Evolutionary conservation across 2,888 invertebrate genomes (phyloP).

Genomic region (Cerastoderma edule): DNA sequence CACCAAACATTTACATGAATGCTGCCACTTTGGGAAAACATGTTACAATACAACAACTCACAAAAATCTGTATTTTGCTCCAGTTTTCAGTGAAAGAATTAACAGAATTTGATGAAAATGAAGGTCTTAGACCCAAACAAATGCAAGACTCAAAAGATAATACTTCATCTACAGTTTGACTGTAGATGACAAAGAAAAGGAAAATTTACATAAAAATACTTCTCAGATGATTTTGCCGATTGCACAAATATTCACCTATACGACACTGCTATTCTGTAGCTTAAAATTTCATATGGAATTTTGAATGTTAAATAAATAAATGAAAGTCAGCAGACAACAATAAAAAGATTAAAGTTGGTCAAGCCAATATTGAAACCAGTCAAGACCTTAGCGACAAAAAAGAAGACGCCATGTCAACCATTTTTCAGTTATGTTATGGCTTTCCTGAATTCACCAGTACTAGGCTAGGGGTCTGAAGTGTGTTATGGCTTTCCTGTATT

Average conservation of each 20-base stretch:
- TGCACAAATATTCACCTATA: background rate
- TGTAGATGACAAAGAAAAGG: slow-evolving; percentile 43
- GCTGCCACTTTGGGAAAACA: slow-evolving; percentile 28
- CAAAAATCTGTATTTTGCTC: slow-evolving; percentile 52
- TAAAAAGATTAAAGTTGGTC: no score
- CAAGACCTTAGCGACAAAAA: no score
- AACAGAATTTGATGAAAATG: slow-evolving; percentile 40
- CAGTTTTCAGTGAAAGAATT: slow-evolving; percentile 30
- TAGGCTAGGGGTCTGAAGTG: no score
- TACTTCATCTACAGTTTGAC: slow-evolving; percentile 48
- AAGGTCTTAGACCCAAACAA: slow-evolving; percentile 63
- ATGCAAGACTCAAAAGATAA: slow-evolving; percentile 50
- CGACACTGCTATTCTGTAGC: slow-evolving; percentile 6
- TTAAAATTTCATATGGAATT: background rate
- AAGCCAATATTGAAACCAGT: no score
- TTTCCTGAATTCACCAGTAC: no score
- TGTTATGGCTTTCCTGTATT: no score
- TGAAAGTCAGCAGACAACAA: slow-evolving; percentile 8
- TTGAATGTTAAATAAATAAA: no score
- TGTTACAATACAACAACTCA: slow-evolving; percentile 7
- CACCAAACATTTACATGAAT: slow-evolving; percentile 35
- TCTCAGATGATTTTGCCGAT: slow-evolving; percentile 12
- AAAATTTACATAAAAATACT: slow-evolving; percentile 42
- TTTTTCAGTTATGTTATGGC: no score
- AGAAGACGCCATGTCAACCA: no score